Base-by-base conservation (phyloP, 2,113 vertebrate genomes). In the Nothoprocta perdicaria region DNA sequence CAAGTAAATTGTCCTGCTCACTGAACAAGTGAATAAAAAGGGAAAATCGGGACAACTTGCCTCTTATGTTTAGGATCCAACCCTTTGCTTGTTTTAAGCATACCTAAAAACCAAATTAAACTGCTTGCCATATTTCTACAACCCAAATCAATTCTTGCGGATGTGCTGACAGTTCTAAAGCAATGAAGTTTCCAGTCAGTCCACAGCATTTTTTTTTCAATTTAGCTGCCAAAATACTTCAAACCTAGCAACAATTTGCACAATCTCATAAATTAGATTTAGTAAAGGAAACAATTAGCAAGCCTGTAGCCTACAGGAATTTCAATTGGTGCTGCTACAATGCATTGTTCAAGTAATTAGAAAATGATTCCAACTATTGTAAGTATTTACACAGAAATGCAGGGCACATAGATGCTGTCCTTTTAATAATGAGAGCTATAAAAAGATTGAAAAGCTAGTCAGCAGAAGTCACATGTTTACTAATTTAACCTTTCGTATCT, bases 161-260 rank as follows among this genome's bases (percentile, higher is more conserved):
- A 63, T 92, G 57, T 78, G 80, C 76, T 92, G 91, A 94, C 76
- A 78, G 46, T 78, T 95, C 83, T 77, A 65, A 94, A 95, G 76
- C 92, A 95, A 96, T 93, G 65, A 94, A 90, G 85, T 95, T 95
- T 95, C 94, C 93, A 88, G 88, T 93, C 85, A 95, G 88, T 96
- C 61, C 73, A 43, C 80, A 92, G 85, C 61, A 17, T 46, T 72
- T 89, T 80, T 85, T 87, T 92, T 90, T 77, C 76, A 83, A 50
- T 79, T 95, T 88, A 94, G 80, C 90, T 94, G 94, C 80, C 92
- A 95, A 92, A 94, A 95, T 95, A 80, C 90, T 95, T 94, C 63
- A 95, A 95, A 92, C 52, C 57, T 82, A 71, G 65, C 61, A 91
- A 94, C 68, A 88, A 86, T 90, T 95, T 95, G 88, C 86, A 74